Evolutionary conservation across 2,797 vertebrate genomes (phyloP), one percentile per base, ranked within the genome.

Genomic region (Leucoraja ocellata): DNA sequence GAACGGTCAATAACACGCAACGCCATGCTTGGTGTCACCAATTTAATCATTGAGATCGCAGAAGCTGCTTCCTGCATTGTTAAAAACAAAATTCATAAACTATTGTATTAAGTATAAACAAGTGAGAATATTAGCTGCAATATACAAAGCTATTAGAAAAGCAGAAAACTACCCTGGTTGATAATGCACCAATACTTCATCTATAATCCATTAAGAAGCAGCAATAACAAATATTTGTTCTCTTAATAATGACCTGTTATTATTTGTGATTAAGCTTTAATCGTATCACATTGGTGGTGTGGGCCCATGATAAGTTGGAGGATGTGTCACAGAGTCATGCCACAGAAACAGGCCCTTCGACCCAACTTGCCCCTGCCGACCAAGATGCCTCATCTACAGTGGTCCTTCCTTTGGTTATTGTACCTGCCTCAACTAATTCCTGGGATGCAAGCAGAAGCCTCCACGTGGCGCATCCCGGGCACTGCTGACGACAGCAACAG

Each of bases 21-120:
- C 1, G 96, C 94, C 95, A 95, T 94, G n/a, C 77, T 77, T 0
- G 94, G 95, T 2, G 93, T 94, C 36, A 93, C 95, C 93, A 95
- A 94, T 94, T 96, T 95, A 94, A 95, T 95, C 95, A 95, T 95
- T 93, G 95, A 95, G 1, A 95, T 95, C 54, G 96, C 95, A 5
- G 95, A 93, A 81, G 96, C 95, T 65, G 96, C 96, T 94, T 94
- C 95, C 97, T 96, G 93, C 16, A 28, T 36, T 61, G n/a, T 46
- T n/a, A 93, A 65, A 46, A n/a, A 16, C 18, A 23, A 76, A 14
- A 18, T 54, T 92, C 71, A 92, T 2, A 92, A n/a, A 76, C 28
- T 28, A 76, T 39, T 74, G 71, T 39, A 54, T 13, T 32, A 71
- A 46, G 58, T 71, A 54, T 74, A 11, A 88, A 68, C 84, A 32